Evolutionary conservation across 1,140 invertebrate species (phyloP), one percentile per base, ranked within the genome.

Genomic region (Scaptomyza montana): DNA sequence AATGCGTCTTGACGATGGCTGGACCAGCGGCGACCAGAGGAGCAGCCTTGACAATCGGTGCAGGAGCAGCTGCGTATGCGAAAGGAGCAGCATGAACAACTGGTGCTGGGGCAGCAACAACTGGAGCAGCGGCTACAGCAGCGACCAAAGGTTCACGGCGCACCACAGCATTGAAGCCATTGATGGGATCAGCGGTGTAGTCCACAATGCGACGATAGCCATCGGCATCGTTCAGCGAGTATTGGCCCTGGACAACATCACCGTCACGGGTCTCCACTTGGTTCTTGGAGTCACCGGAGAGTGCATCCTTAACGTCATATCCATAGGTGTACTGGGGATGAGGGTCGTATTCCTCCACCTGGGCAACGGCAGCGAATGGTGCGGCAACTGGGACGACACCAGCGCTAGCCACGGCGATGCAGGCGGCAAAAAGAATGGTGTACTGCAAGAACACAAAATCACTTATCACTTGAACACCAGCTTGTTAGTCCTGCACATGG

Each of bases 251-350:
- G 41, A 93, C 92, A 12, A 91, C 70, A 75, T 93, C 92, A 50
- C 92, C 92, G 64, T 92, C 87, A 16, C 92, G 90, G 63, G 72
- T 89, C 82, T 93, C 92, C 47, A 81, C 68, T 59, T 92, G 91
- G 12, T 78, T 91, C 80, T 93, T 92, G 10, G 78, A 82, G 47
- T 93, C 92, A 19, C 93, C 92, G 68, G 89, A 93, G 55, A 93
- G 80, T 49, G 92, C 94, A 89, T 95, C 95, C 82, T 95, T 94
- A 16, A 95, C 94, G 66, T 95, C 94, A 74, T 95, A 95, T 45
- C 93, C 93, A 78, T 94, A 95, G 57, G 94, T 94, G 91, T 95
- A 95, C 68, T 95, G 94, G 25, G 94, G 94, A 77, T 95, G 94
- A 7, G 94, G 94, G 39, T 94, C 93, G 84, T 94, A 94, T 30